Evolutionary conservation across 2,888 invertebrate species (phyloP).

Genomic region (Clanis bilineata): DNA sequence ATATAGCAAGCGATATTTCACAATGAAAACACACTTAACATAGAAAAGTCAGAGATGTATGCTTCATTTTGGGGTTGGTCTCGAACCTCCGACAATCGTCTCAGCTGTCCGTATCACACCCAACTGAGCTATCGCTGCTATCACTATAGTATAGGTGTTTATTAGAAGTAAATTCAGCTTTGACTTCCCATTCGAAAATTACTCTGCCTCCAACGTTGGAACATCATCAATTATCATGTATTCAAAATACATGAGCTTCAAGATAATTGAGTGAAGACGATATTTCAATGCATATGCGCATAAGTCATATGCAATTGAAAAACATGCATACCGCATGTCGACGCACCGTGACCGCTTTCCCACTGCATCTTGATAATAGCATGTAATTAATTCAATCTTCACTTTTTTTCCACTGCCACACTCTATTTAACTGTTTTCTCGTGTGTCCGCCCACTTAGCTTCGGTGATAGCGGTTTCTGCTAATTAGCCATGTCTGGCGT

Average conservation of each 20-base stretch:
- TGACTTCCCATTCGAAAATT: too few relatives aligned
- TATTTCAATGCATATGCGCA: conserved; percentile 7
- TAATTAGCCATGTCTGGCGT: conserved; percentile 46
- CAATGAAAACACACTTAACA: too few relatives aligned
- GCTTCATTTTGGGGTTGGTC: too few relatives aligned
- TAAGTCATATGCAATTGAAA: conserved; percentile 39
- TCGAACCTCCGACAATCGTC: too few relatives aligned
- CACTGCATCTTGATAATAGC: conserved; percentile 66
- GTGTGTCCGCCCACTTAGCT: conserved; percentile 40
- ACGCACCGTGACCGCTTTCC: conserved; percentile 75
- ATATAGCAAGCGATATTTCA: too few relatives aligned
- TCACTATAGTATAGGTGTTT: too few relatives aligned
- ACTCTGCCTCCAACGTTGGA: background rate
- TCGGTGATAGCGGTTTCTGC: conserved; percentile 46
- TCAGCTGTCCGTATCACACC: too few relatives aligned
- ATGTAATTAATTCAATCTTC: conserved; percentile 71
- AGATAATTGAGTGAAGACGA: background rate
- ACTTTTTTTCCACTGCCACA: conserved; percentile 65
- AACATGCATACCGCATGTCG: conserved; percentile 51
- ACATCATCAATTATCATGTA: background rate
- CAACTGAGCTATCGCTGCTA: too few relatives aligned
- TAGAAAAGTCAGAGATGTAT: too few relatives aligned
- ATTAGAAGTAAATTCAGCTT: too few relatives aligned
- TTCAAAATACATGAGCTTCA: background rate
- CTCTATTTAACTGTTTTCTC: conserved; percentile 74